phyloP scores from a whole-genome alignment of 2,113 vertebrate genomes.

The Aspidoscelis tigris region DNA sequence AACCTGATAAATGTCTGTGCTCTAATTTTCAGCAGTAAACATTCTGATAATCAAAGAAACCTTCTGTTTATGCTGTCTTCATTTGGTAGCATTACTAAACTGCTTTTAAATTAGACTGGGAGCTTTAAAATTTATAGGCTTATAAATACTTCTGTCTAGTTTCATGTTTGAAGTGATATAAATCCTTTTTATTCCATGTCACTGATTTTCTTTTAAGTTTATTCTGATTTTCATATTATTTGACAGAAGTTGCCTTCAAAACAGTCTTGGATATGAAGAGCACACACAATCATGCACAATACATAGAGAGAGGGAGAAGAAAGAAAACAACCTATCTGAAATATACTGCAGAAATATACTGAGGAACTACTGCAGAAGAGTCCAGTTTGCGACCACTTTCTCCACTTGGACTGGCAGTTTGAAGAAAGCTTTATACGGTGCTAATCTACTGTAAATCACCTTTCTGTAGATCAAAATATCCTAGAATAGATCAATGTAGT shows the following conservation, averaged over 20 bases:
- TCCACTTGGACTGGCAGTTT: slow-evolving; percentile 2
- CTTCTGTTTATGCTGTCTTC: slow-evolving; percentile 60
- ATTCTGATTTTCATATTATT: slow-evolving; percentile 10
- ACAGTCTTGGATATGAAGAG: slow-evolving; percentile 27
- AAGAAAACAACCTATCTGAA: slow-evolving; percentile 1
- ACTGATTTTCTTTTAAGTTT: slow-evolving; percentile 60
- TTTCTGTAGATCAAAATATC: slow-evolving; percentile 28
- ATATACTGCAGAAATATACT: background rate
- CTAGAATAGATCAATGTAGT: background rate
- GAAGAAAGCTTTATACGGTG: background rate
- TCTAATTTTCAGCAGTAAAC: slow-evolving; percentile 72
- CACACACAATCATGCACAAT: background rate
- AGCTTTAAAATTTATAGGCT: slow-evolving; percentile 63
- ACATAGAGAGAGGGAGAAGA: background rate
- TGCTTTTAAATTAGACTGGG: slow-evolving; percentile 62
- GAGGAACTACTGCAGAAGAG: background rate
- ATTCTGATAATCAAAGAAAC: slow-evolving; percentile 67
- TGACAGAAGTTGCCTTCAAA: slow-evolving; percentile 39
- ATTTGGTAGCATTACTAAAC: slow-evolving; percentile 57
- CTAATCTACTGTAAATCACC: slow-evolving; percentile 29
- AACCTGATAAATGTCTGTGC: slow-evolving; percentile 50
- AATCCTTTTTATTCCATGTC: slow-evolving; percentile 38
- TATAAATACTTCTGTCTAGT: slow-evolving; percentile 59
- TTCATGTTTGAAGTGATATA: slow-evolving; percentile 52
- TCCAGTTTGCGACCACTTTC: background rate